Evolutionary conservation across 2,113 vertebrate genomes (phyloP).

Genomic region (Cyrtonyx montezumae): DNA sequence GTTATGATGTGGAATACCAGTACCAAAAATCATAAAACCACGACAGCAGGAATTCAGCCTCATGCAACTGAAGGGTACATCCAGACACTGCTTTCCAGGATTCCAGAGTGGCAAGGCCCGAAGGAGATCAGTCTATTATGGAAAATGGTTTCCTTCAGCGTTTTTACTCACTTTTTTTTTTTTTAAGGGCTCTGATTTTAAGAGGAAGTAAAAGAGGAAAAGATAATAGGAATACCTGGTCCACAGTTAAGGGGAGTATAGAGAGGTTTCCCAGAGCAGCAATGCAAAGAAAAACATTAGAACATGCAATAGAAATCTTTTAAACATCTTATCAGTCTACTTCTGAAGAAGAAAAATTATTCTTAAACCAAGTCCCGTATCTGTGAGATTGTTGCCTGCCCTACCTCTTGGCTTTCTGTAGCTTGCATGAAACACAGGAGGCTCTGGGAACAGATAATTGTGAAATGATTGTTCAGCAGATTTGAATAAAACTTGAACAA

Average conservation of each 20-base stretch:
- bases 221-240: neutral
- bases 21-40: too few species aligned
- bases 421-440: neutral
- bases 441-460: neutral
- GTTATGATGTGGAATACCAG: too few species aligned
- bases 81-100: accelerated
- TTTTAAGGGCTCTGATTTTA: neutral
- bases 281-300: neutral
- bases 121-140: neutral
- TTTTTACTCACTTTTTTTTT: neutral
- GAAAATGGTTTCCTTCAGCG: accelerated
- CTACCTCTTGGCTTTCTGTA: accelerated
- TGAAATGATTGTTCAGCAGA: neutral
- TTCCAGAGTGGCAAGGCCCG: accelerated
- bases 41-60: neutral
- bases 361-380: neutral
- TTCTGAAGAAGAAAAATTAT: neutral
- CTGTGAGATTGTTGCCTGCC: neutral
- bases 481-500: neutral
- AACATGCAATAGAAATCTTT: neutral
- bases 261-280: neutral
- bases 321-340: neutral
- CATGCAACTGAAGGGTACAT: accelerated
- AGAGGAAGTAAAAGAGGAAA: neutral
- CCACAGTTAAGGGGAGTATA: neutral